A percentile compares a stretch with the other conserved stretches of the same genome.
These are phyloP conservation scores for Campopleginae sp. DNA, from an alignment of 2,888 invertebrate species.

Conservation along the genomic window DNA sequence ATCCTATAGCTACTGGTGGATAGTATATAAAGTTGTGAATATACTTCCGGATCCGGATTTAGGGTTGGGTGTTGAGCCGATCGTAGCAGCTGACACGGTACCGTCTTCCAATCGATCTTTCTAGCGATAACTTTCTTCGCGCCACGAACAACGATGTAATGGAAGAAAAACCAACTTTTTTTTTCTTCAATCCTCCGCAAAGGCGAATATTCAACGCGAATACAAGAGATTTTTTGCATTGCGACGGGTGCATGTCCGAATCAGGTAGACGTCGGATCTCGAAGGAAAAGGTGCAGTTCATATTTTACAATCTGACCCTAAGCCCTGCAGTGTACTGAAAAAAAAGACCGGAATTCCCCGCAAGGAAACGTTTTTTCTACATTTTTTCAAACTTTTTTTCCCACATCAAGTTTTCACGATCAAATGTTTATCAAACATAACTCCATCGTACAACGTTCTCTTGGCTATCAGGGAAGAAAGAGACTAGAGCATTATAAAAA, in stretches of 20 bases:
- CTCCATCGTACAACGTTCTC: too few species aligned
- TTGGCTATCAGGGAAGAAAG: too few species aligned
- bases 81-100: conserved; percentile 41
- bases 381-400: too few species aligned
- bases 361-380: too few species aligned
- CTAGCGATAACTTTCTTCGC: background rate
- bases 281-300: background rate
- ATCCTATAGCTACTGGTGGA: conserved; percentile 33
- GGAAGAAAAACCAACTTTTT: background rate
- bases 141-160: background rate
- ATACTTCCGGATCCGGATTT: conserved; percentile 18
- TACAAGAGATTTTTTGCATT: background rate
- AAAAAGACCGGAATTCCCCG: too few species aligned
- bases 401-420: too few species aligned
- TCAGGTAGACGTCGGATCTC: background rate
- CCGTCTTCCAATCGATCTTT: conserved; percentile 10
- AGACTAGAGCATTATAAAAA: too few species aligned
- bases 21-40: conserved; percentile 12
- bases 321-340: too few species aligned
- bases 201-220: background rate
- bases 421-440: too few species aligned
- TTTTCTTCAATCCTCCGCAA: background rate
- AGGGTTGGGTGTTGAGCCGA: conserved; percentile 47
- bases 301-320: too few species aligned
- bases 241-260: background rate